A percentile compares a stretch with the other conserved stretches of the same genome.
Evolutionary conservation across 2,113 vertebrate species (phyloP).

Genomic region (Cygnus buccinator): DNA sequence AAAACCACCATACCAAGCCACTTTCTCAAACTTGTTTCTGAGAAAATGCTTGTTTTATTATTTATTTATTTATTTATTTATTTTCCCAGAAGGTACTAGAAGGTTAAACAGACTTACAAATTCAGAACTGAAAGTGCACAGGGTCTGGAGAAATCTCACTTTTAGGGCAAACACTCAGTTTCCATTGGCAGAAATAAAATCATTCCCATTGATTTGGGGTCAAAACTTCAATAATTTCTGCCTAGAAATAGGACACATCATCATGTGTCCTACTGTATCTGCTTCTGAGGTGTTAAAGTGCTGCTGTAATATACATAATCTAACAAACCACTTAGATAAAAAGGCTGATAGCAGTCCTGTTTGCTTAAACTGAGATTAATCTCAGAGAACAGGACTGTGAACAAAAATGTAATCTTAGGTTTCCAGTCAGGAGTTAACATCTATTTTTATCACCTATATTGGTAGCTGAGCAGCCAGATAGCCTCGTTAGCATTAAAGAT

Average conservation of each 20-base stretch:
- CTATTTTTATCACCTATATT: slow-evolving; percentile 8
- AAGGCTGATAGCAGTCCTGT: background rate
- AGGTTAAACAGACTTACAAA: background rate
- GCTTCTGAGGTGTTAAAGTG: background rate
- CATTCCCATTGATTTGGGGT: background rate
- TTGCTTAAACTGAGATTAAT: slow-evolving; percentile 4
- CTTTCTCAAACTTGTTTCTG: background rate
- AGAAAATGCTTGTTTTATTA: background rate
- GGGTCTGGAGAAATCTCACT: background rate
- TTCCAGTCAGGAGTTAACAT: slow-evolving; percentile 4
- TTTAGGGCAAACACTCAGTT: background rate
- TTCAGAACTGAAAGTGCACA: background rate
- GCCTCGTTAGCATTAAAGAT: background rate
- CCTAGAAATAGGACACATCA: too few relatives aligned
- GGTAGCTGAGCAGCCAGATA: background rate
- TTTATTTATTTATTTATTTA: too few relatives aligned
- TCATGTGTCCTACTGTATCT: background rate
- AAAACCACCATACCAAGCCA: background rate
- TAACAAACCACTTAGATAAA: background rate
- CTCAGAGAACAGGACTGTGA: slow-evolving; percentile 17
- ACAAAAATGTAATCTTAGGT: background rate
- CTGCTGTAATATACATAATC: background rate
- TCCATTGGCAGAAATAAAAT: background rate
- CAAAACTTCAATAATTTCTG: background rate
- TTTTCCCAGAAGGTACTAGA: background rate